Conservation (phyloP, 2,888 invertebrate species). For the Helobdella robusta region DNA sequence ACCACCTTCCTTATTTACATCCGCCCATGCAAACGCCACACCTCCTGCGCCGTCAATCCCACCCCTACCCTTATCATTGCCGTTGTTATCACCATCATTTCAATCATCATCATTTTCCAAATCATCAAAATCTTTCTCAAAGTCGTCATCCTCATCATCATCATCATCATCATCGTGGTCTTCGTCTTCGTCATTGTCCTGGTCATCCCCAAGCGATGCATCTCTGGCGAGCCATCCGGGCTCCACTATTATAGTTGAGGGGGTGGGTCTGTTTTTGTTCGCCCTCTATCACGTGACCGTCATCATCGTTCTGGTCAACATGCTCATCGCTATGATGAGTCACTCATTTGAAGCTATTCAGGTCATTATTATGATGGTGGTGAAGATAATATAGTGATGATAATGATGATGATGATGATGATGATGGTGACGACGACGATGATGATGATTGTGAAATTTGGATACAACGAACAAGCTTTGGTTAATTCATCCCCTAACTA, state of each 20-base stretch:
- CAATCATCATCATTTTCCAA: background rate
- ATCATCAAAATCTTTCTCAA: background rate
- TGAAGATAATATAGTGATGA: conserved; percentile 25
- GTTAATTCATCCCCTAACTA: background rate
- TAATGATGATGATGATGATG: conserved; percentile 4
- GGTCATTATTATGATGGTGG: conserved; percentile 35
- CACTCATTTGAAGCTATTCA: conserved; percentile 63
- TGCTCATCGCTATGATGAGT: conserved; percentile 66
- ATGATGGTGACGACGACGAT: background rate
- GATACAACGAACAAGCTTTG: background rate
- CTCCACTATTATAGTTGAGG: conserved; percentile 42
- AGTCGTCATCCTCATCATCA: background rate
- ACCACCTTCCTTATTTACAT: background rate
- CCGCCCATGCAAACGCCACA: background rate
- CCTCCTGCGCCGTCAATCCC: background rate
- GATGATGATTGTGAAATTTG: background rate
- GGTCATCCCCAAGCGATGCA: conserved; percentile 15
- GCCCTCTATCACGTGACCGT: conserved; percentile 61
- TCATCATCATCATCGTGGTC: conserved; percentile 21
- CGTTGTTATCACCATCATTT: background rate
- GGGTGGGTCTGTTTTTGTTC: conserved; percentile 59
- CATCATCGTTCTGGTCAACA: conserved; percentile 65
- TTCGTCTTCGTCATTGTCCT: background rate
- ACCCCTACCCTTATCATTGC: background rate
- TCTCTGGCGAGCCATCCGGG: conserved; percentile 15